Conservation (phyloP, 2,888 invertebrate genomes). For the Meloe dianella region DNA sequence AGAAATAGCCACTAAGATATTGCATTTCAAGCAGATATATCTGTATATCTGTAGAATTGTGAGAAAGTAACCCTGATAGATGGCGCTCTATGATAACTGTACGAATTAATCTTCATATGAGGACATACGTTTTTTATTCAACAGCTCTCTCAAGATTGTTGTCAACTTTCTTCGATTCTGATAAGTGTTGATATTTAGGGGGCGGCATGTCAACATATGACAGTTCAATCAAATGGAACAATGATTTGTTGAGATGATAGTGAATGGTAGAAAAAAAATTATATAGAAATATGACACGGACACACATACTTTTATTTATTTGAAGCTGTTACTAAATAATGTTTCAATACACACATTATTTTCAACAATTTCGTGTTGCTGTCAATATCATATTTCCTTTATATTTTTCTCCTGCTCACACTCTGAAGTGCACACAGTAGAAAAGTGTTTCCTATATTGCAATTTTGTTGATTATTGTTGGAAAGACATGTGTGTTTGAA, state of each 20-base stretch:
- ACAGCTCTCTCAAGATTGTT: no score
- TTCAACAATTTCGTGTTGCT: conserved; percentile 30
- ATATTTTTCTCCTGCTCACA: conserved; percentile 7
- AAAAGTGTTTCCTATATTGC: conserved; percentile 11
- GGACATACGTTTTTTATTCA: no score
- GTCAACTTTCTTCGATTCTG: no score
- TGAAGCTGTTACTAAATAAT: conserved; percentile 4
- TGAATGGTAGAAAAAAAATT: conserved; percentile 17
- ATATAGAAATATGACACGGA: conserved; percentile 36
- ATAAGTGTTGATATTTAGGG: conserved; percentile 10
- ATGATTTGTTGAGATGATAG: conserved; percentile 4
- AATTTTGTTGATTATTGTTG: conserved; percentile 1
- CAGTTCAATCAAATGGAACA: conserved; percentile 10
- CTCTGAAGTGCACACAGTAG: neutral
- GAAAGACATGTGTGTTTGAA: conserved; percentile 4
- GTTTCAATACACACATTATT: neutral
- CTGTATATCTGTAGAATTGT: no score
- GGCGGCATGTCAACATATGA: conserved; percentile 30
- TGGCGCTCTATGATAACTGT: no score
- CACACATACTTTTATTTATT: conserved; percentile 35
- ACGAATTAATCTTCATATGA: no score
- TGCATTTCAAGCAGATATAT: neutral
- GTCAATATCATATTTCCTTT: conserved; percentile 42
- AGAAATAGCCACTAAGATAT: neutral
- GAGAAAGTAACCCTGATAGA: no score